phyloP scores from a whole-genome alignment of 2,113 vertebrate species.

The Acanthochromis polyacanthus region DNA sequence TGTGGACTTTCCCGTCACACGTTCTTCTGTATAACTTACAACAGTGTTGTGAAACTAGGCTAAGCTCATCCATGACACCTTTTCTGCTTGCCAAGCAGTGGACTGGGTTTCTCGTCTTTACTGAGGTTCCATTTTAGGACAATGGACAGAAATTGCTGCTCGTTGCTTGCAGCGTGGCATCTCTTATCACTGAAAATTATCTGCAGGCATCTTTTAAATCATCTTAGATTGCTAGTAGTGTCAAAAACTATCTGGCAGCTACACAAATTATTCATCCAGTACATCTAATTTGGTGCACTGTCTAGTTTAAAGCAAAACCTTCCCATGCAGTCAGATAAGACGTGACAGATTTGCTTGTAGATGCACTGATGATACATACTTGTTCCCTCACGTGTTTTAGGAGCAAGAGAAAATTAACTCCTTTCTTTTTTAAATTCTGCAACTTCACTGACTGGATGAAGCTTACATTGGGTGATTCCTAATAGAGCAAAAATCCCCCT shows the following conservation, averaged over 20 bases:
- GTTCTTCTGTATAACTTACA: constrained; percentile 37
- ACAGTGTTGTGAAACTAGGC: constrained; percentile 52
- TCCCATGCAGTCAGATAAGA: too few relatives aligned
- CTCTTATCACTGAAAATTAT: background rate
- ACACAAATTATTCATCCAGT: background rate
- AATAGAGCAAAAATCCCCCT: too few relatives aligned
- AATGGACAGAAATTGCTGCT: constrained; percentile 1
- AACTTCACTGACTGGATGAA: too few relatives aligned
- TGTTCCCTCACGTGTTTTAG: too few relatives aligned
- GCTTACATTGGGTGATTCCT: too few relatives aligned
- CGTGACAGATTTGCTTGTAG: too few relatives aligned
- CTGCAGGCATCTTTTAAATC: background rate
- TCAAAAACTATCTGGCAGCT: background rate
- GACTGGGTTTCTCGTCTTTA: constrained; percentile 49
- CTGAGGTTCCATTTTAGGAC: constrained; percentile 1
- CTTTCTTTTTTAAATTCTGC: too few relatives aligned
- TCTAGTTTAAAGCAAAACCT: too few relatives aligned
- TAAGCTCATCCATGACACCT: constrained; percentile 51
- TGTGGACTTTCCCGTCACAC: constrained; percentile 52
- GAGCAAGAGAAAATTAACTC: too few relatives aligned
- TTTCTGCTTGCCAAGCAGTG: constrained; percentile 52
- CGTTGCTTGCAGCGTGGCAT: background rate
- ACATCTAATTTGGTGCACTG: background rate
- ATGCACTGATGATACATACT: too few relatives aligned
- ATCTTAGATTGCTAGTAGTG: background rate